Evolutionary conservation across 1,140 invertebrate genomes (phyloP).

Genomic region (Cydia splendana): DNA sequence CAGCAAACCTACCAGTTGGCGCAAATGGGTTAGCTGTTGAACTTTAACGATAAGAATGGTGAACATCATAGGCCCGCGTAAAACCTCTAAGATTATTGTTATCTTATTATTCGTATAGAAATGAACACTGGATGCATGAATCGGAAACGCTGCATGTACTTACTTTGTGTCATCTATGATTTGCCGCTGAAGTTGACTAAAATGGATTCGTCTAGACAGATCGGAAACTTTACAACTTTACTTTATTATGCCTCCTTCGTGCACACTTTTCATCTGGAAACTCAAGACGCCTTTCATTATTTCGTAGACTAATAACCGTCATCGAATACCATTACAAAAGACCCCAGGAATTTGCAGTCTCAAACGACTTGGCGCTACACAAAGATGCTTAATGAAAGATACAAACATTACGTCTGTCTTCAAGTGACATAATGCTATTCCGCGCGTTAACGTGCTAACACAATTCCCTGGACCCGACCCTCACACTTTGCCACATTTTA

Average conservation of each 20-base stretch:
- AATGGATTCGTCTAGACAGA: too few species aligned
- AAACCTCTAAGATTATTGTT: too few species aligned
- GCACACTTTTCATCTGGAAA: neutral
- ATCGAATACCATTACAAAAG: neutral
- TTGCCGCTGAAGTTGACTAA: too few species aligned
- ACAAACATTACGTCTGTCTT: neutral
- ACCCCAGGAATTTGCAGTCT: neutral
- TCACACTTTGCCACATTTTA: conserved; percentile 28
- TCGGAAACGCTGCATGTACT: too few species aligned
- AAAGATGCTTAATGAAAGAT: neutral
- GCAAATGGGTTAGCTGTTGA: too few species aligned
- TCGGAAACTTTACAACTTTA: too few species aligned
- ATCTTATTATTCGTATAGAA: too few species aligned
- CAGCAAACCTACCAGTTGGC: too few species aligned
- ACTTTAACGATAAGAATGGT: too few species aligned
- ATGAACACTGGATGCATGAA: too few species aligned
- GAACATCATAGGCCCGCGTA: too few species aligned
- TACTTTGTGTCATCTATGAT: too few species aligned
- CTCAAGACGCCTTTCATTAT: conserved; percentile 1
- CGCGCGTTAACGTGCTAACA: conserved; percentile 5
- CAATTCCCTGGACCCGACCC: conserved; percentile 12
- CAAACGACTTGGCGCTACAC: neutral
- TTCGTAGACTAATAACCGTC: neutral
- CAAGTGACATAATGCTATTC: conserved; percentile 10
- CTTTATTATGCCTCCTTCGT: neutral